Base-by-base conservation (phyloP, 92 coral and sea anemone genomes). In the Heliopora coerulea region DNA sequence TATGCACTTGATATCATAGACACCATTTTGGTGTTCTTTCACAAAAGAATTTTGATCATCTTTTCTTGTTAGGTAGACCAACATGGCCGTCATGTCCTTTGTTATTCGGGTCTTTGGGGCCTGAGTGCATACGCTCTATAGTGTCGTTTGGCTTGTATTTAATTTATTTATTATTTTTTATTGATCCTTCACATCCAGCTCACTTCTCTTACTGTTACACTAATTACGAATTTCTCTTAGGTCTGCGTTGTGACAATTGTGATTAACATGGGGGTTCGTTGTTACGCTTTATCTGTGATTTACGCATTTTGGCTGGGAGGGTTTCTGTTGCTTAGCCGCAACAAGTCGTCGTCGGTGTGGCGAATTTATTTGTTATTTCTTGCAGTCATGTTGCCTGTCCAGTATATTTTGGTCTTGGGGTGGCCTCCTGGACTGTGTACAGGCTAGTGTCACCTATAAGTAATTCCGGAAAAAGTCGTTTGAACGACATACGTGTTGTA, bases 381-480 rank as follows among this genome's bases (percentile, higher is more conserved):
- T 41, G 96, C 98, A n/a, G 80, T 93, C 61, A 76, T 93, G 72
- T 70, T 93, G 21, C 98, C 98, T 5, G 68, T 93, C 1, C 98
- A 93, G 72, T 93, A 93, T 56, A 83, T 87, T 20, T 57, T 93
- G 29, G 91, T 91, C 4, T 85, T 93, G 46, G 98, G 98, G 13
- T 93, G 98, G 98, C 98, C 98, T 3, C 98, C 96, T 3, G 98
- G 96, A 1, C 85, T 91, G 3, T 91, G 97, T 41, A 79, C 91
- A 31, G 88, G 97, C 89, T 65, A 56, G 93, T 74, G 8, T 27
- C 20, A 25, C 40, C 1, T 54, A n/a, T n/a, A n/a, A n/a, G n/a
- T n/a, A n/a, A n/a, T n/a, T n/a, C n/a, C n/a, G n/a, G n/a, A n/a
- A n/a, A n/a, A n/a, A n/a, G n/a, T n/a, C n/a, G n/a, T n/a, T n/a